Evolutionary conservation across 2,113 vertebrate genomes (phyloP).

Genomic region (Grus americana): DNA sequence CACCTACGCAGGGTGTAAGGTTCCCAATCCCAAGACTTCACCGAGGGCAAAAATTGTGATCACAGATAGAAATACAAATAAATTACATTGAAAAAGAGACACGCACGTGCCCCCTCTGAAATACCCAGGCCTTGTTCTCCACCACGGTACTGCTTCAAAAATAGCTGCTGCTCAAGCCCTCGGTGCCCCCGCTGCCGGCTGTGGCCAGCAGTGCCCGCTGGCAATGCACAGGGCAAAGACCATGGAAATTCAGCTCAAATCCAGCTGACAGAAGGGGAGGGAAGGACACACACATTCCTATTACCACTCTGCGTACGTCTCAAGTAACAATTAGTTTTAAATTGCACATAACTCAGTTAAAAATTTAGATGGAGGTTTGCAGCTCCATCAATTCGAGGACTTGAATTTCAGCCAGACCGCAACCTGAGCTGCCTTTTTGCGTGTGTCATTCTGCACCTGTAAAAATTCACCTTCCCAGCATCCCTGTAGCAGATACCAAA

Average conservation of each 20-base stretch:
- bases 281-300: neutral
- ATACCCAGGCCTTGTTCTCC: neutral
- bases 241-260: neutral
- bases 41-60: conserved; percentile 70
- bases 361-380: neutral
- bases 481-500: neutral
- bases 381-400: conserved; percentile 24
- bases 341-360: conserved; percentile 43
- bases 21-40: conserved; percentile 64
- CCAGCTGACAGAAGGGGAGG: neutral
- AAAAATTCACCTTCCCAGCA: neutral
- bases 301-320: neutral
- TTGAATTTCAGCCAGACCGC: neutral
- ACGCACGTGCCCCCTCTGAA: conserved; percentile 45
- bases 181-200: rapidly evolving
- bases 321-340: conserved; percentile 62
- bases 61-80: conserved; percentile 67
- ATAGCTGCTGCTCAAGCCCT: neutral
- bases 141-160: neutral
- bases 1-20: conserved; percentile 54
- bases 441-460: neutral
- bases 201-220: neutral
- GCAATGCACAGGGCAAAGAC: neutral
- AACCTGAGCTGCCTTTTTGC: neutral
- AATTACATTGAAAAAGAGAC: conserved; percentile 56